Evolutionary conservation across 2,797 vertebrate genomes (phyloP), one percentile per base, ranked within the genome.

Genomic region (Arrhamphus sclerolepis): DNA sequence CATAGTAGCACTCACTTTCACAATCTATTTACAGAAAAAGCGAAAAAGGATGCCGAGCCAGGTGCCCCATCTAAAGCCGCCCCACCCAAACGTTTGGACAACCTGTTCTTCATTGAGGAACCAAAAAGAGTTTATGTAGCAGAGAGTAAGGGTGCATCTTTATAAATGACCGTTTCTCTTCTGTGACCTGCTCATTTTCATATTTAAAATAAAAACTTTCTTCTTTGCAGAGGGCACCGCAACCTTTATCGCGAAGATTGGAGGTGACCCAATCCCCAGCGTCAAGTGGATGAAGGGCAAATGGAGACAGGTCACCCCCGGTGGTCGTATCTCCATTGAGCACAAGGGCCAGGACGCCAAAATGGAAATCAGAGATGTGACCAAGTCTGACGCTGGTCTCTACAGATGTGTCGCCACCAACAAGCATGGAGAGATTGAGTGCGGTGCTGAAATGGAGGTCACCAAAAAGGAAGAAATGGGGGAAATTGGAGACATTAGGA

Each of bases 241-340:
- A 28, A 97, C 89, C 11, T 98, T 99, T 77, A 95, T 94, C 26
- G 95, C 97, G 31, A 99, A 98, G 91, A 96, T 99, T 60, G 96
- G 96, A 31, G 98, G 98, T 0, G 97, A 99, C 77, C 98, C 98
- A 0, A 95, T 99, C 86, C 98, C 98, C 46, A 97, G 93, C 24
- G 97, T 99, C 52, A 98, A 98, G 78, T 99, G 98, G 98, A 95
- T 97, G 87, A 99, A 99, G 84, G 98, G 98, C 17, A 99, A 99
- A 79, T 99, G 98, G 98, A 95, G 97, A 55, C 96, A 99, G 62
- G 90, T 99, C 76, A 97, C 94, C 50, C 93, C 94, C 16, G 98
- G 97, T 46, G 98, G 98, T 22, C 96, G 97, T 0, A 85, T 98
- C 70, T 84, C 72, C 46, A 92, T 98, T 5, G 93, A 95, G 47